These are phyloP conservation scores for Montipora cactus DNA, from an alignment of 64 coral and sea anemone genomes.

Conservation along the genomic window DNA sequence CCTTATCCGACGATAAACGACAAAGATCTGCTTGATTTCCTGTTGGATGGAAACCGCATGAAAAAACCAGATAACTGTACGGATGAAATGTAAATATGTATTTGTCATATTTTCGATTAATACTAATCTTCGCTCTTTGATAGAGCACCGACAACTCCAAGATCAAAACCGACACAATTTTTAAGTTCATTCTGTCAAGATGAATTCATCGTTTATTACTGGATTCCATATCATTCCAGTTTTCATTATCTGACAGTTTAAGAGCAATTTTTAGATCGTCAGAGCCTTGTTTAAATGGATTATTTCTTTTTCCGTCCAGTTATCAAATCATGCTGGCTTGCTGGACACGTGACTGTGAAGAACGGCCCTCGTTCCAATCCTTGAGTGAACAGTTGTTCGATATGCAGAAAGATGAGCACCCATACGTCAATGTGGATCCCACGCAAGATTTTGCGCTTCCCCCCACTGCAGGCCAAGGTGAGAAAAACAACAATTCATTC, in stretches of 20 bases:
- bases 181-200: too few relatives aligned
- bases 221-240: too few relatives aligned
- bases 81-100: conserved; percentile 86
- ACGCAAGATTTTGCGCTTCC: conserved; percentile 64
- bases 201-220: too few relatives aligned
- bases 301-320: conserved; percentile 11
- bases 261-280: too few relatives aligned
- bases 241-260: too few relatives aligned
- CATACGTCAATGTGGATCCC: conserved; percentile 95
- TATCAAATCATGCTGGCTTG: conserved; percentile 95
- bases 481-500: background rate
- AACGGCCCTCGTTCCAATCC: conserved; percentile 80
- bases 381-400: conserved; percentile 75
- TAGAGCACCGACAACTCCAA: too few relatives aligned
- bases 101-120: background rate
- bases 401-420: conserved; percentile 79
- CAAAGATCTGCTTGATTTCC: conserved; percentile 81
- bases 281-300: background rate
- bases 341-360: conserved; percentile 72
- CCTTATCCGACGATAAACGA: conserved; percentile 93
- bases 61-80: conserved; percentile 92
- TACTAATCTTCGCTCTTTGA: background rate
- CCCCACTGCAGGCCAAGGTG: conserved; percentile 52
- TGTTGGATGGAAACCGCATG: conserved; percentile 90
- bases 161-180: too few relatives aligned